Percentiles rank a stretch among this genome's conserved stretches.
phyloP scores from a whole-genome alignment of 2,797 vertebrate species.

The Odontamblyopus rebecca region DNA sequence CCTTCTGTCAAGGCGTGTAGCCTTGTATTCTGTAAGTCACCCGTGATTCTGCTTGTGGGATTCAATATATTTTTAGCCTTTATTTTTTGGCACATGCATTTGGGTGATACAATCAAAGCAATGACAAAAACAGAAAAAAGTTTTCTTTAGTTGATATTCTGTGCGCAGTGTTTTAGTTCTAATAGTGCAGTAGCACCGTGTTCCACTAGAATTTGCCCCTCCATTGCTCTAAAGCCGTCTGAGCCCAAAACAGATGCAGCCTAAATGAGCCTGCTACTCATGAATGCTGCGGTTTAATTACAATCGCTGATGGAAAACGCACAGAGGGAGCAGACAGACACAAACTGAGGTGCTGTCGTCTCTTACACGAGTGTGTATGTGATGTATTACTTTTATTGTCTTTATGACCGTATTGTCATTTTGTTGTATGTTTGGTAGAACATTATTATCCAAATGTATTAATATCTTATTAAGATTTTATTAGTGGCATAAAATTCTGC shows the following conservation, averaged over 20 bases:
- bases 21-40: neutral
- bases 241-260: conserved; percentile 54
- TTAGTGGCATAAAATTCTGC: neutral
- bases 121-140: conserved; percentile 21
- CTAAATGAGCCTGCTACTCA: conserved; percentile 72
- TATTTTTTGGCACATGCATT: neutral
- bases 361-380: conserved; percentile 29
- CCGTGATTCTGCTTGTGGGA: neutral
- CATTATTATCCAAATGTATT: neutral
- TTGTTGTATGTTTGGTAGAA: neutral
- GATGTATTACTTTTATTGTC: neutral
- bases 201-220: conserved; percentile 71
- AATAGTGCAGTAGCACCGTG: conserved; percentile 48
- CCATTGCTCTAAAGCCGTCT: conserved; percentile 67
- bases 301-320: conserved; percentile 69
- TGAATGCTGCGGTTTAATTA: conserved; percentile 76
- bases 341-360: conserved; percentile 30
- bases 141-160: conserved; percentile 63
- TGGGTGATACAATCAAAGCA: neutral
- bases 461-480: neutral
- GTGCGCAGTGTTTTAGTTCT: conserved; percentile 49
- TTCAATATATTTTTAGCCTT: neutral
- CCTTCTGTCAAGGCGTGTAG: neutral
- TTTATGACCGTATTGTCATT: conserved; percentile 3
- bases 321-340: conserved; percentile 44